phyloP scores from a whole-genome alignment of 23 tunicate genomes.

The Trididemnum clinides region DNA sequence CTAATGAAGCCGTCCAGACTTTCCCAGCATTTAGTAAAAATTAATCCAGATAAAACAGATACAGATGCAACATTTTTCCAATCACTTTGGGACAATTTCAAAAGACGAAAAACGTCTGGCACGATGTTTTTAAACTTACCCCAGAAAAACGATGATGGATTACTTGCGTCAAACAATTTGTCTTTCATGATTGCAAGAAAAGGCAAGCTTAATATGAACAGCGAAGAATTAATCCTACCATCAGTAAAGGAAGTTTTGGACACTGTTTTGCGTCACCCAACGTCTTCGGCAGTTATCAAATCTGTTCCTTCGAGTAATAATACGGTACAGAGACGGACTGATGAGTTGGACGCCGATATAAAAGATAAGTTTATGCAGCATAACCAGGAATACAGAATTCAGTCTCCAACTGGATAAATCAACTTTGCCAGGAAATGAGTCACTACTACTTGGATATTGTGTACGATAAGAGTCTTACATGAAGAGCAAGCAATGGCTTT shows the following conservation, averaged over 20 bases:
- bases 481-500: slow-evolving; percentile 34
- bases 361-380: slow-evolving; percentile 41
- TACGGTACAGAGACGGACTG: slow-evolving; percentile 27
- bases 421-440: slow-evolving; percentile 54
- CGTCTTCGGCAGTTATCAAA: slow-evolving; percentile 41
- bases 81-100: slow-evolving; percentile 51
- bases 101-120: slow-evolving; percentile 47
- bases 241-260: slow-evolving; percentile 46
- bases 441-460: slow-evolving; percentile 53
- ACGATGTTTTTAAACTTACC: slow-evolving; percentile 38
- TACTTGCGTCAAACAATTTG: slow-evolving; percentile 31
- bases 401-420: slow-evolving; percentile 56
- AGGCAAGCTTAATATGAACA: slow-evolving; percentile 42
- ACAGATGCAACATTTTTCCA: slow-evolving; percentile 29
- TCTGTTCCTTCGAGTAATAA: slow-evolving; percentile 12
- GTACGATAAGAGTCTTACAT: slow-evolving; percentile 43
- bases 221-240: slow-evolving; percentile 56
- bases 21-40: slow-evolving; percentile 46
- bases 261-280: slow-evolving; percentile 5
- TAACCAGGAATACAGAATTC: slow-evolving; percentile 18
- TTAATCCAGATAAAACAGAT: slow-evolving; percentile 38
- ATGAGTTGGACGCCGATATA: slow-evolving; percentile 39
- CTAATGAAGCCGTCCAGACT: too few relatives aligned
- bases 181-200: slow-evolving; percentile 52
- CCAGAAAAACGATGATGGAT: slow-evolving; percentile 55